These are phyloP conservation scores for Allolobophora icterica DNA, from an alignment of 2,888 invertebrate species.

Conservation along the genomic window DNA sequence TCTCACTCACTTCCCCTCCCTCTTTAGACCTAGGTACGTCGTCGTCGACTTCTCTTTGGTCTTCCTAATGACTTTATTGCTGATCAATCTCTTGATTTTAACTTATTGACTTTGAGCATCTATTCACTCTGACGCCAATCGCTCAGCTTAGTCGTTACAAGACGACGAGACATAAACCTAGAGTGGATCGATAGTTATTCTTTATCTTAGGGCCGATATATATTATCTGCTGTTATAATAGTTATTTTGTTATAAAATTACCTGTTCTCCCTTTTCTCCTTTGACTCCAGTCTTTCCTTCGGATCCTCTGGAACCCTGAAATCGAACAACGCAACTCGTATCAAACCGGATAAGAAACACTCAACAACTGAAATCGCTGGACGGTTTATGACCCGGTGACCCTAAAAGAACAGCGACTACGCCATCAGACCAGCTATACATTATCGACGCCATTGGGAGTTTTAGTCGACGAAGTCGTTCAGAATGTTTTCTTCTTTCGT, in stretches of 20 bases:
- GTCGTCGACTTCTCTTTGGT: not conserved
- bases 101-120: too few relatives aligned
- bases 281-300: not conserved
- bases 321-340: not conserved
- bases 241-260: not conserved
- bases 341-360: not conserved
- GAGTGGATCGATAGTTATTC: too few relatives aligned
- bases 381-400: too few relatives aligned
- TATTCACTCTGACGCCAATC: too few relatives aligned
- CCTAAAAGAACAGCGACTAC: not conserved
- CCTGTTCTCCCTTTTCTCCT: conserved; percentile 17
- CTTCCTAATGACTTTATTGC: too few relatives aligned
- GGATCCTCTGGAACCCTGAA: conserved; percentile 19
- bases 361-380: not conserved
- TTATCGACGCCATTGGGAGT: too few relatives aligned
- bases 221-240: not conserved
- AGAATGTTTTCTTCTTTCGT: too few relatives aligned
- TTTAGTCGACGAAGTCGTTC: too few relatives aligned
- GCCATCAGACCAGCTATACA: too few relatives aligned
- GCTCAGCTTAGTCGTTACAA: too few relatives aligned
- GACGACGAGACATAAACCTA: too few relatives aligned
- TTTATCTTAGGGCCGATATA: not conserved
- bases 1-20: not conserved
- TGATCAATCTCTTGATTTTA: too few relatives aligned
- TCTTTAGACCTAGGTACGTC: not conserved